Percentiles rank a stretch among this genome's conserved stretches.
Conservation (phyloP, 2,113 vertebrate species). For the Tylochromis polylepis region DNA sequence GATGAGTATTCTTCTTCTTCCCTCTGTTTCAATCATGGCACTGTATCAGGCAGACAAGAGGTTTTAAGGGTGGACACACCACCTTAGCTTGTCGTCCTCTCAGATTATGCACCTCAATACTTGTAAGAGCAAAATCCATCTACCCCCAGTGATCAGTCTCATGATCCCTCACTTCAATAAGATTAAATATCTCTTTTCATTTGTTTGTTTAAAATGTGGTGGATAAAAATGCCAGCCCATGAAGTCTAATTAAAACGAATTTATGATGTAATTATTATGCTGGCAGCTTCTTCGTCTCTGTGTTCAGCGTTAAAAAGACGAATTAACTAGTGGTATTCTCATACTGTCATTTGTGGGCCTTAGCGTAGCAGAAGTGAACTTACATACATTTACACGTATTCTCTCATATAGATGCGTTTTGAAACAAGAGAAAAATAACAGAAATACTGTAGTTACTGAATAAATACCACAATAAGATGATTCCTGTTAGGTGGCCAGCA, state of each 20-base stretch:
- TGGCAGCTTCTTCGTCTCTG: neutral
- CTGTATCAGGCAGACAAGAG: neutral
- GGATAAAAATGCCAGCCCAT: neutral
- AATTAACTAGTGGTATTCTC: neutral
- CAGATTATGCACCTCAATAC: neutral
- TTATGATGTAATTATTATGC: neutral
- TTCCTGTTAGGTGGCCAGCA: conserved; percentile 25
- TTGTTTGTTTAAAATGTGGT: neutral
- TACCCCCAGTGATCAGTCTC: neutral
- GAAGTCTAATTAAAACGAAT: neutral
- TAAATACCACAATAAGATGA: neutral
- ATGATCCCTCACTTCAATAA: neutral
- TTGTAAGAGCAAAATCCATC: neutral
- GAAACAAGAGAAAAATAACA: neutral
- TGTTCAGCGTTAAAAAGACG: neutral
- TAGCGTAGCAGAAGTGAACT: neutral
- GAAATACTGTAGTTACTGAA: neutral
- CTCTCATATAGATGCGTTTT: rapidly evolving
- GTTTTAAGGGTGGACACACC: neutral
- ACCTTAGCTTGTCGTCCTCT: neutral
- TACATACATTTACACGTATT: neutral
- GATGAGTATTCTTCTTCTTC: neutral
- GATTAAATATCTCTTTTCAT: neutral
- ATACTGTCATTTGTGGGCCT: neutral
- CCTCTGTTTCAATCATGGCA: neutral